Conservation (phyloP, 23 tunicate genomes). For the Clavelina lepadiformis region DNA sequence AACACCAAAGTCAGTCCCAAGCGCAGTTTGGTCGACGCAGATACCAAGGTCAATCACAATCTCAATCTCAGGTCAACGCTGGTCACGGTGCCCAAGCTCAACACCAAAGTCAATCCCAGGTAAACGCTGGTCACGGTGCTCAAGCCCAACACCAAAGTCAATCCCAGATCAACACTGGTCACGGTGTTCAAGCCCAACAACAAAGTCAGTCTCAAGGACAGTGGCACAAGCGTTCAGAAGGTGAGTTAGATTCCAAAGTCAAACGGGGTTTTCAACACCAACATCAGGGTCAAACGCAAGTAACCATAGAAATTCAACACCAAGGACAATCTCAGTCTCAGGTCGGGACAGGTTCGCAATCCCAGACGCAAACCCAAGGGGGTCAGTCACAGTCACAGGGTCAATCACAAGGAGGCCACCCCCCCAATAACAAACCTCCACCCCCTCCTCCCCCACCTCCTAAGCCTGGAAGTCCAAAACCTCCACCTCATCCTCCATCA, state of each 20-base stretch:
- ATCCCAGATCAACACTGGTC: not conserved
- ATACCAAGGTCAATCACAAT: constrained; percentile 12
- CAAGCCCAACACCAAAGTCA: constrained; percentile 9
- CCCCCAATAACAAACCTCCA: constrained; percentile 8
- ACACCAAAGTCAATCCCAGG: not conserved
- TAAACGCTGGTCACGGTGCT: not conserved
- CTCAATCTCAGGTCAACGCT: constrained; percentile 4
- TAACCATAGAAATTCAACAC: constrained; percentile 6
- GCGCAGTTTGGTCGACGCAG: not conserved
- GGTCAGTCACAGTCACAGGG: constrained; percentile 1
- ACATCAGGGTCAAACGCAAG: constrained; percentile 21
- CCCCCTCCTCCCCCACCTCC: constrained; percentile 21
- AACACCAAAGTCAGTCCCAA: constrained; percentile 1
- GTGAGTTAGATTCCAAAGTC: not conserved
- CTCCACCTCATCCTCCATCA: constrained; percentile 6
- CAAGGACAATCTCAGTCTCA: constrained; percentile 3
- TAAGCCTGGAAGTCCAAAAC: constrained; percentile 13
- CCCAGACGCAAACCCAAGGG: constrained; percentile 3
- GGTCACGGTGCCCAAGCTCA: constrained; percentile 3
- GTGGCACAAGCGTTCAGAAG: not conserved
- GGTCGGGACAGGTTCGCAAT: not conserved
- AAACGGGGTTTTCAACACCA: constrained; percentile 22
- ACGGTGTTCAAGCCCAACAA: not conserved
- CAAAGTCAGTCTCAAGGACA: constrained; percentile 4
- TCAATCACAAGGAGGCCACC: constrained; percentile 1